Evolutionary conservation across 2,888 invertebrate genomes (phyloP).

Genomic region (Dascillus cervinus): DNA sequence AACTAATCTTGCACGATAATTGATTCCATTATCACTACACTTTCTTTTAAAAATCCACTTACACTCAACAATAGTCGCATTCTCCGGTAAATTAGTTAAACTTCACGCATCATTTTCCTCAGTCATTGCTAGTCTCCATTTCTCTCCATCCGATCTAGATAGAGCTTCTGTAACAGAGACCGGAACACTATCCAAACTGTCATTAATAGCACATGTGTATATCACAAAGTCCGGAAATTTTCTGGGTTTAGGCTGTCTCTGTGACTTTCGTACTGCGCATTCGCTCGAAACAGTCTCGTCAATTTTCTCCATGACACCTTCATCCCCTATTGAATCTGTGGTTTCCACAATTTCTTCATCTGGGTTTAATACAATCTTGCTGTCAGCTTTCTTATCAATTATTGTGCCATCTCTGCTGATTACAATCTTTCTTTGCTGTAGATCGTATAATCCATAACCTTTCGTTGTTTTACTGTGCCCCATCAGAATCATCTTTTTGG

Average conservation of each 20-base stretch:
- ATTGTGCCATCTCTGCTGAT: constrained; percentile 13
- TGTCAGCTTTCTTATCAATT: constrained; percentile 10
- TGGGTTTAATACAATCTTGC: constrained; percentile 1
- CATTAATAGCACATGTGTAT: constrained; percentile 15
- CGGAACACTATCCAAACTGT: constrained; percentile 13
- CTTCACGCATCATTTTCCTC: constrained; percentile 28
- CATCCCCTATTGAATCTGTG: constrained; percentile 12
- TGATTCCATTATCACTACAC: constrained; percentile 13
- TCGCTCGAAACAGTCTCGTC: too few relatives aligned
- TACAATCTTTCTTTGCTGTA: constrained; percentile 6
- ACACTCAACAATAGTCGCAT: constrained; percentile 20
- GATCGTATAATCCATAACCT: constrained; percentile 12
- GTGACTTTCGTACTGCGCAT: constrained; percentile 19
- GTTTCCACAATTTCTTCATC: constrained; percentile 6
- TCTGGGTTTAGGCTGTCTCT: constrained; percentile 17
- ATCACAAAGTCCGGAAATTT: constrained; percentile 19
- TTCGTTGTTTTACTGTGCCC: constrained; percentile 9
- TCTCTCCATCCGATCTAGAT: constrained; percentile 18
- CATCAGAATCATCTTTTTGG: constrained; percentile 9
- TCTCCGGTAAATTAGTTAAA: constrained; percentile 19
- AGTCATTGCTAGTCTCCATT: constrained; percentile 23
- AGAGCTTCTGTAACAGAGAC: constrained; percentile 19
- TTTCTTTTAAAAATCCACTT: constrained; percentile 28
- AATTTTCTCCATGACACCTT: constrained; percentile 3
- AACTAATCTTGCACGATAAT: constrained; percentile 11